A percentile compares a stretch with the other conserved stretches of the same genome.
phyloP scores from a whole-genome alignment of 2,113 vertebrate species.

The Corythaixoides concolor region DNA sequence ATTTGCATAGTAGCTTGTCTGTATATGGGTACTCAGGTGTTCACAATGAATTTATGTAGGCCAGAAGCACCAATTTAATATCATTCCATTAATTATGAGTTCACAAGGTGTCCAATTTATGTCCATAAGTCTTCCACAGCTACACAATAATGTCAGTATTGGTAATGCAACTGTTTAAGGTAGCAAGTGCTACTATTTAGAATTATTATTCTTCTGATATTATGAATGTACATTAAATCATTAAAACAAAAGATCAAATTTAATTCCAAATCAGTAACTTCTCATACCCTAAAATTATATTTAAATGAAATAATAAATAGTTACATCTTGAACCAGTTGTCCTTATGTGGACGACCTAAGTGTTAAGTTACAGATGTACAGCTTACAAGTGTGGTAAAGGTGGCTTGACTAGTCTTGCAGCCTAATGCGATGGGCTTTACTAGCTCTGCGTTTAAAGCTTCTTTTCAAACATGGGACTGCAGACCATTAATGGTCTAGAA shows the following conservation, averaged over 20 bases:
- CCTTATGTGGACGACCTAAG: neutral
- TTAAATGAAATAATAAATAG: neutral
- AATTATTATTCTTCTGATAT: neutral
- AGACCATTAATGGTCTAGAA: neutral
- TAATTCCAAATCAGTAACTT: neutral
- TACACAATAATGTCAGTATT: neutral
- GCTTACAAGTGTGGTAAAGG: neutral
- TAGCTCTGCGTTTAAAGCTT: neutral
- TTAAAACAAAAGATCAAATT: neutral
- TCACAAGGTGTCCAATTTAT: neutral
- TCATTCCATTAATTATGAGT: neutral
- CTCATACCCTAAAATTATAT: neutral
- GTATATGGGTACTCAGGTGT: neutral
- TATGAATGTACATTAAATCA: neutral
- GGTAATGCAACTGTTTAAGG: neutral
- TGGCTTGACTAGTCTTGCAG: neutral
- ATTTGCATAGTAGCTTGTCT: neutral
- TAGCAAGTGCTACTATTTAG: neutral
- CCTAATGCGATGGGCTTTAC: neutral
- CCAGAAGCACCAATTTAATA: neutral
- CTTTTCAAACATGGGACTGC: neutral
- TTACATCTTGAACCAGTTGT: neutral
- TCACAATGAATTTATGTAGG: neutral
- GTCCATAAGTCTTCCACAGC: neutral
- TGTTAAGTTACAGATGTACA: neutral